A percentile compares a stretch with the other conserved stretches of the same genome.
These are phyloP conservation scores for Lasius platythorax DNA, from an alignment of 2,888 invertebrate genomes.

Conservation along the genomic window DNA sequence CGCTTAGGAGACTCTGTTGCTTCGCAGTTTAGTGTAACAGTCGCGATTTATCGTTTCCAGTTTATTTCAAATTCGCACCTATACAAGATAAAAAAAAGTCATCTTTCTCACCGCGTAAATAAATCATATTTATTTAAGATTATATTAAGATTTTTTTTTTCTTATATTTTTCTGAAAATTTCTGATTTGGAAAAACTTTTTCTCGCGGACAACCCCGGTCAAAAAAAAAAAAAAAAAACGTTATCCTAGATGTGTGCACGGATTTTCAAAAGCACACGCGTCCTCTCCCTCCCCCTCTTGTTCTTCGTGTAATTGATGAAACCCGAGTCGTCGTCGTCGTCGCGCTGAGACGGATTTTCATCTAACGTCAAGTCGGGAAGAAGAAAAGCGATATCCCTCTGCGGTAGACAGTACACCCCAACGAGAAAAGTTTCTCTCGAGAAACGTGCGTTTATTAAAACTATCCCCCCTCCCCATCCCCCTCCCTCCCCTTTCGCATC, in stretches of 20 bases:
- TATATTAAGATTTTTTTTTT: not conserved
- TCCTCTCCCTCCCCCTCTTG: not conserved
- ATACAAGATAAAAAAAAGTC: conserved; percentile 16
- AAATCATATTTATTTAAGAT: not conserved
- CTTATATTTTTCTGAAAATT: not conserved
- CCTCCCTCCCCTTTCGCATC: not conserved
- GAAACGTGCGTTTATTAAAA: conserved; percentile 51
- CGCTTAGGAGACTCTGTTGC: conserved; percentile 23
- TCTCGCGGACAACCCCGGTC: not conserved
- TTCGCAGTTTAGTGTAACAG: conserved; percentile 39
- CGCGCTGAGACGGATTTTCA: conserved; percentile 50
- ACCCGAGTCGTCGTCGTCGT: conserved; percentile 28
- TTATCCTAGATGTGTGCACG: not conserved
- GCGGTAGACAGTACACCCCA: conserved; percentile 21
- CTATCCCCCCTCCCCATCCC: not conserved
- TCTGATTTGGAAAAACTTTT: not conserved
- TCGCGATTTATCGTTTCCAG: conserved; percentile 24
- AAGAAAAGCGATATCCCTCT: conserved; percentile 52
- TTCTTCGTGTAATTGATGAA: conserved; percentile 47
- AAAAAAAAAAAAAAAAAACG: not conserved
- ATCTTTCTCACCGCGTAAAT: not conserved
- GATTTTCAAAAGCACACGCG: conserved; percentile 32
- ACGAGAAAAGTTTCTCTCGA: conserved; percentile 48
- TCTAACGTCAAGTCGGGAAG: conserved; percentile 1
- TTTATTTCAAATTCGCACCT: conserved; percentile 27